Base-by-base conservation (phyloP, 2,797 vertebrate genomes). In the Mionectes olivaceus region DNA sequence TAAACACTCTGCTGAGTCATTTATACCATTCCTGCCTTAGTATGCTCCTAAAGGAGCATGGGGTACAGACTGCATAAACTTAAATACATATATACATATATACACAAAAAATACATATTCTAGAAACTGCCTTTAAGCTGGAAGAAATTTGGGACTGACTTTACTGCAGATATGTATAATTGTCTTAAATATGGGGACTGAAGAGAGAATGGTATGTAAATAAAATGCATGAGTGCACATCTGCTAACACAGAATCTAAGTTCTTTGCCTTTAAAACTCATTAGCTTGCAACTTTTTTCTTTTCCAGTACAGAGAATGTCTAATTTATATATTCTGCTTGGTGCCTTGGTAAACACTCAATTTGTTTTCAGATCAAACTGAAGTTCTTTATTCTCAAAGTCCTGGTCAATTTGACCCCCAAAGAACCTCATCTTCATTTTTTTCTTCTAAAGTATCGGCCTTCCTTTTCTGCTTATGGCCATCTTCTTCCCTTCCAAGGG, bases 311-410 rank as follows among this genome's bases (percentile, higher is more conserved):
- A 70, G 67, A 67, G 19, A 81, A 67, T 30, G 30, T 23, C 52
- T 75, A 80, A 71, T n/a, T 87, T 53, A 41, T 61, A 55, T 15
- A 59, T 71, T 74, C 46, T 61, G 7, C 28, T 74, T 85, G 13
- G 39, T 41, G 87, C 39, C 50, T 32, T 30, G 19, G 27, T 44
- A 43, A 88, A 89, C 16, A 67, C 3, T 63, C 0, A 3, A 46
- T 60, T 85, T 91, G n/a, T 83, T 90, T 95, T 75, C 25, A 90
- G 52, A 76, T 37, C 1, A 61, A 64, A 82, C 59, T 65, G 2
- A 3, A 82, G 82, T 63, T 50, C 41, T 73, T 84, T 69, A 63
- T 59, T 94, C 55, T 67, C 15, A 9, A 76, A 88, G 39, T 63
- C 25, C 44, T 53, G 33, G 32, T 47, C 63, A 74, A 81, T 60